These are phyloP conservation scores for Melanotaenia parkinsoni DNA, from an alignment of 2,797 vertebrate genomes.

Conservation along the genomic window DNA sequence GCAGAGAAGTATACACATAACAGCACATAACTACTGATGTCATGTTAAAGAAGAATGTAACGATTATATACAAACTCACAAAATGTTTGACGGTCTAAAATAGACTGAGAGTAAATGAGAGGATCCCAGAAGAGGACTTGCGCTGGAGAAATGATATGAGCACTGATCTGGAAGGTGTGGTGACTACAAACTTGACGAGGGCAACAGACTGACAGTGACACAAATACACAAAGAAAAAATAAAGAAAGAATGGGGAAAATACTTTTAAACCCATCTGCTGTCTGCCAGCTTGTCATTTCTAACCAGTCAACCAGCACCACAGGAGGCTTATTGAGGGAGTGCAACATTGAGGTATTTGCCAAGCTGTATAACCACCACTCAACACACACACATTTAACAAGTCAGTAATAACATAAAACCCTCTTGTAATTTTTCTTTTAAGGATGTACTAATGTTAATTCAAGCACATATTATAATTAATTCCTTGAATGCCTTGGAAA, in stretches of 20 bases:
- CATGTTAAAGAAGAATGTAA: conserved; percentile 2
- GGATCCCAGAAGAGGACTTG: conserved; percentile 34
- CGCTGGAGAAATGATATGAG: conserved; percentile 43
- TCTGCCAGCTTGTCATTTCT: conserved; percentile 58
- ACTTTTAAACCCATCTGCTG: conserved; percentile 62
- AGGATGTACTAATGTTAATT: conserved; percentile 22
- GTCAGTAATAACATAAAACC: conserved; percentile 13
- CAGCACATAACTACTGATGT: conserved; percentile 3
- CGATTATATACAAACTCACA: conserved; percentile 30
- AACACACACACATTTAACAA: conserved; percentile 23
- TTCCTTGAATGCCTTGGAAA: conserved; percentile 1
- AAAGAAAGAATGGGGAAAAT: conserved; percentile 30
- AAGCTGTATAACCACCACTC: conserved; percentile 5
- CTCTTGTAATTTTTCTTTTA: conserved; percentile 31
- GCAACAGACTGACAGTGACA: conserved; percentile 48
- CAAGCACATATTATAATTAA: conserved; percentile 10
- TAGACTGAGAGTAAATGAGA: conserved; percentile 45
- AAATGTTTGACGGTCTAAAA: conserved; percentile 53
- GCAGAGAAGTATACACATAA: neutral
- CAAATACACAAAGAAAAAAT: conserved; percentile 38
- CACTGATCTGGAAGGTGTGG: conserved; percentile 42
- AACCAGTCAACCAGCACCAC: conserved; percentile 59
- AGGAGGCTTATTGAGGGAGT: conserved; percentile 38
- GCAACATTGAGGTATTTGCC: conserved; percentile 45
- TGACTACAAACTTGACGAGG: conserved; percentile 49